Evolutionary conservation across 2,797 vertebrate species (phyloP).

Genomic region (Sebastes taczanowskii): DNA sequence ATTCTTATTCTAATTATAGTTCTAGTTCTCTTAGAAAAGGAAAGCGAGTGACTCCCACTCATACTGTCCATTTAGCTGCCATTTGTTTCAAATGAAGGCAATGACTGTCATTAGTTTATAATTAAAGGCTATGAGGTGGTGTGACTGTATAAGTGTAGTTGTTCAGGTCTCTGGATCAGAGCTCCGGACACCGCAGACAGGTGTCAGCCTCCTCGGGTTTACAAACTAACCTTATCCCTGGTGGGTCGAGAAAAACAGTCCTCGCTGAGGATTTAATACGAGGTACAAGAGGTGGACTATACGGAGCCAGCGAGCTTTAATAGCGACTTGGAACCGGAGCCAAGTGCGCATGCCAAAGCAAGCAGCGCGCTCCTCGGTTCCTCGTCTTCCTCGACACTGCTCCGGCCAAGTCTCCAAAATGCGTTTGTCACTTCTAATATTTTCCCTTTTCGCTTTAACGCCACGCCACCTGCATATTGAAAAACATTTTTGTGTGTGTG

Average conservation of each 20-base stretch:
- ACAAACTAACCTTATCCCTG: conserved; percentile 21
- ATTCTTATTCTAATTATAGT: too few species aligned
- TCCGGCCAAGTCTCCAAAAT: conserved; percentile 52
- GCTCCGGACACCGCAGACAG: conserved; percentile 55
- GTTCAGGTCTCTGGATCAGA: conserved; percentile 32
- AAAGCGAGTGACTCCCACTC: conserved; percentile 7
- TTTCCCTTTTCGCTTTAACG: conserved; percentile 39
- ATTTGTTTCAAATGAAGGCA: conserved; percentile 32
- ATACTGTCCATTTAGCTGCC: neutral
- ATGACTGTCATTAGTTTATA: conserved; percentile 32
- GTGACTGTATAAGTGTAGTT: conserved; percentile 4
- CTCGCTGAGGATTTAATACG: conserved; percentile 41
- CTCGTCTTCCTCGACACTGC: conserved; percentile 34
- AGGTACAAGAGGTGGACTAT: conserved; percentile 47
- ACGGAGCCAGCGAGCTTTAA: conserved; percentile 53
- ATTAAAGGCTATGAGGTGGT: neutral
- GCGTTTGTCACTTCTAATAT: conserved; percentile 63
- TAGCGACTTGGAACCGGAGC: conserved; percentile 44
- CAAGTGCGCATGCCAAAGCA: conserved; percentile 63
- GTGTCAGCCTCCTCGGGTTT: conserved; percentile 62
- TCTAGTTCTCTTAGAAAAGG: neutral
- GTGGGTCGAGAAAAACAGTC: conserved; percentile 35
- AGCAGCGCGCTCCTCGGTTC: conserved; percentile 61
- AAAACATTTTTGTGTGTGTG: neutral
- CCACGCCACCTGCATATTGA: conserved; percentile 19